Evolutionary conservation across 2,888 invertebrate genomes (phyloP).

Genomic region (Metopia argyrocephala): DNA sequence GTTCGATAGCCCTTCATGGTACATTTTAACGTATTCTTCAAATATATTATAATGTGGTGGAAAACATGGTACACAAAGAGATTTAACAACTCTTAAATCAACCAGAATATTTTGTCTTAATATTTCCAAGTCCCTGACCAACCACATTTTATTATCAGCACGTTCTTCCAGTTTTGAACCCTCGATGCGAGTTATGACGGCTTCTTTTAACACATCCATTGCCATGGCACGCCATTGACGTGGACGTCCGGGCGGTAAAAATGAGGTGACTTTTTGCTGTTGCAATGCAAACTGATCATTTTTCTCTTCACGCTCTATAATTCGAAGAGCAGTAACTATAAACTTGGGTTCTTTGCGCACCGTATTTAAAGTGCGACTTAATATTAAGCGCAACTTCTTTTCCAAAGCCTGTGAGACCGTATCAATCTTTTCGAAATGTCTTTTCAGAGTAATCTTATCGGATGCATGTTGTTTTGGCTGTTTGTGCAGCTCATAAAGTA

Average conservation of each 20-base stretch:
- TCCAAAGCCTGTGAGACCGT: constrained; percentile 91
- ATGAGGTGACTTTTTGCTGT: constrained; percentile 83
- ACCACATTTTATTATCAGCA: constrained; percentile 95
- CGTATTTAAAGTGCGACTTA: constrained; percentile 94
- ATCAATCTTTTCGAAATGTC: constrained; percentile 97
- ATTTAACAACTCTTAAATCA: constrained; percentile 94
- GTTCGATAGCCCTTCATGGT: constrained; percentile 91
- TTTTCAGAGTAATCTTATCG: constrained; percentile 94
- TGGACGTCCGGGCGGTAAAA: constrained; percentile 95
- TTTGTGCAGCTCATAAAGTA: constrained; percentile 95
- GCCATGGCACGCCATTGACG: constrained; percentile 94
- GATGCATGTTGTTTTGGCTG: constrained; percentile 91
- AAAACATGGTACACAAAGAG: constrained; percentile 94
- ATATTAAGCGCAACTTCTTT: constrained; percentile 93
- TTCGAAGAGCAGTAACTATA: constrained; percentile 96
- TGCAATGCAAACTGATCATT: constrained; percentile 92
- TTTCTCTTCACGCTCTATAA: constrained; percentile 98
- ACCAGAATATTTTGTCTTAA: constrained; percentile 92
- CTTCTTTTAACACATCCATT: constrained; percentile 88
- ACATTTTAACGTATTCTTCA: constrained; percentile 94
- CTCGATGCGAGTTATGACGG: constrained; percentile 91
- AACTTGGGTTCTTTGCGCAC: constrained; percentile 96
- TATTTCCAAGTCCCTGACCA: constrained; percentile 94
- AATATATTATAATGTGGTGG: constrained; percentile 97
- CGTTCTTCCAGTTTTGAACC: constrained; percentile 97